Evolutionary conservation across 1,140 invertebrate genomes (phyloP).

Genomic region (Popillia japonica): DNA sequence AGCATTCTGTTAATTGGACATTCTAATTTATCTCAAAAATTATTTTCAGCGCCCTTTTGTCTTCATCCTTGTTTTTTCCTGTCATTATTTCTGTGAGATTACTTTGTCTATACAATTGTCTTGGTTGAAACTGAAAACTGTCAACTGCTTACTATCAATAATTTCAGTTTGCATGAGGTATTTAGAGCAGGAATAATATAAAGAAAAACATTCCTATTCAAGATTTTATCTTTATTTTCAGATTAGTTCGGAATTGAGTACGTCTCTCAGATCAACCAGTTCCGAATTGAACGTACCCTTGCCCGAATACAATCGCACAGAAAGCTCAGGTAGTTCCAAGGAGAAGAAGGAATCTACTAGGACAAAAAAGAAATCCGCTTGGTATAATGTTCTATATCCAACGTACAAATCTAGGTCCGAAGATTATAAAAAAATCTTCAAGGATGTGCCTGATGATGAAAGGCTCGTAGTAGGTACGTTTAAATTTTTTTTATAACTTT

Average conservation of each 20-base stretch:
- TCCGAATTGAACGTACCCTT: background rate
- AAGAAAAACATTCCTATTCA: background rate
- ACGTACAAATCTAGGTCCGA: slow-evolving; percentile 93
- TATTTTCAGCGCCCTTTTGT: too few species aligned
- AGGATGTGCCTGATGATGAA: slow-evolving; percentile 90
- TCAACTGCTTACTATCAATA: too few species aligned
- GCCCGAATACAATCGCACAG: slow-evolving; percentile 36
- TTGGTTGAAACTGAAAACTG: too few species aligned
- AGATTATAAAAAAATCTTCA: slow-evolving; percentile 92
- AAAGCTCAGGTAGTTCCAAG: slow-evolving; percentile 51
- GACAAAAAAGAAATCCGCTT: slow-evolving; percentile 78
- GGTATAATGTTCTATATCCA: slow-evolving; percentile 89
- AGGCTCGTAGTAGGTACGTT: slow-evolving; percentile 88
- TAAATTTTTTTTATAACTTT: too few species aligned
- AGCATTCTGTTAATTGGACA: too few species aligned
- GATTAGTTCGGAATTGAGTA: slow-evolving; percentile 7
- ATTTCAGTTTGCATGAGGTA: too few species aligned
- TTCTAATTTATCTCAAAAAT: too few species aligned
- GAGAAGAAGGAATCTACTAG: slow-evolving; percentile 60
- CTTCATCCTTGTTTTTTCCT: too few species aligned
- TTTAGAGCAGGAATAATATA: background rate
- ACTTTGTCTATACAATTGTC: too few species aligned
- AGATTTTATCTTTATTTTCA: background rate
- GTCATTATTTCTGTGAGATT: too few species aligned
- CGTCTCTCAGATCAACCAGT: background rate